Evolutionary conservation across 2,797 vertebrate species (phyloP).

Genomic region (Sebastes diploproa): DNA sequence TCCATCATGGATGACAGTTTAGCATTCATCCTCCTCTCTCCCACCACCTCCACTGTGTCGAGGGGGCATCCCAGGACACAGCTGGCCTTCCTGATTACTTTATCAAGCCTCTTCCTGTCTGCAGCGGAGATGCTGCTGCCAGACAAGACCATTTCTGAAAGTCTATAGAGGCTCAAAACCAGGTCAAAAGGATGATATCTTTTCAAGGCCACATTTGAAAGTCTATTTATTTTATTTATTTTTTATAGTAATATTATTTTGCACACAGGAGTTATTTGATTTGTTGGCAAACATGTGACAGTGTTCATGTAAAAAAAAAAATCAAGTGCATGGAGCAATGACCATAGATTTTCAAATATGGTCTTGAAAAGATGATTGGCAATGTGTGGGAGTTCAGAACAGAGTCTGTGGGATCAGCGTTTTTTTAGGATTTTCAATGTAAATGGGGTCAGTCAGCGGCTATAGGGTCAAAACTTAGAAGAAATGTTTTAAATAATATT

Average conservation of each 20-base stretch:
- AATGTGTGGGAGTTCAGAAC: not conserved
- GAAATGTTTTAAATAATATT: fast-evolving
- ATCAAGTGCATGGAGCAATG: not conserved
- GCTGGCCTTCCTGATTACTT: too few relatives aligned
- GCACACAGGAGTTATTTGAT: too few relatives aligned
- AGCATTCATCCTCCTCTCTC: too few relatives aligned
- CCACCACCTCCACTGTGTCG: too few relatives aligned
- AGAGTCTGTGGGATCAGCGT: not conserved
- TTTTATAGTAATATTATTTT: too few relatives aligned
- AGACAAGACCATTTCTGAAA: not conserved
- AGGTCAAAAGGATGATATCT: not conserved
- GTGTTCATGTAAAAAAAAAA: too few relatives aligned
- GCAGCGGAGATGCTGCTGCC: too few relatives aligned
- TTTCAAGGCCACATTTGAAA: not conserved
- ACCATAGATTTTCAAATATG: not conserved
- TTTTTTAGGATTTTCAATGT: not conserved
- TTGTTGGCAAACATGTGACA: too few relatives aligned
- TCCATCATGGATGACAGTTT: too few relatives aligned
- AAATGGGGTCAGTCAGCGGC: not conserved
- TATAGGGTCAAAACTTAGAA: not conserved
- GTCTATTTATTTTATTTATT: too few relatives aligned
- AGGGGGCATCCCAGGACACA: too few relatives aligned
- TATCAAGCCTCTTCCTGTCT: too few relatives aligned
- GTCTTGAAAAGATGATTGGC: not conserved
- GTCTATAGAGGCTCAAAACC: not conserved